A percentile compares a stretch with the other conserved stretches of the same genome.
Conservation (phyloP, 2,113 vertebrate genomes). For the Mohoua ochrocephala region DNA sequence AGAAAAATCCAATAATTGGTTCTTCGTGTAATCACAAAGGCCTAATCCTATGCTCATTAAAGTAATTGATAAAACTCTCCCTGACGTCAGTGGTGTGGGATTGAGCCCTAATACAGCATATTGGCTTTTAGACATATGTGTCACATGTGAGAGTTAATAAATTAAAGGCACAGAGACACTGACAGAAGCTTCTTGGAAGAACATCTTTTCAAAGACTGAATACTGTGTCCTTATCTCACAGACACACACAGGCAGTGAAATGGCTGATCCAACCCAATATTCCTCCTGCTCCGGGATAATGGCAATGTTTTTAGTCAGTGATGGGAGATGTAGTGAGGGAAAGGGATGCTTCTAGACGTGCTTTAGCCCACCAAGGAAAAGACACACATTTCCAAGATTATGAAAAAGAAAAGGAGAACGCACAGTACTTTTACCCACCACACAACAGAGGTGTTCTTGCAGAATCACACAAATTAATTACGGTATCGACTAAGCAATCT, state of each 20-base stretch:
- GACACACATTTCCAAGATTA: not conserved
- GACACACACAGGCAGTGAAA: constrained; percentile 24
- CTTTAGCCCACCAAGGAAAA: not conserved
- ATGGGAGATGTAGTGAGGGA: not conserved
- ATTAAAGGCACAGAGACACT: not conserved
- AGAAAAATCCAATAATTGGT: constrained; percentile 31
- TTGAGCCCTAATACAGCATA: not conserved
- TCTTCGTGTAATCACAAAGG: not conserved
- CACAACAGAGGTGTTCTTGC: not conserved
- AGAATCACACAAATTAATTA: not conserved
- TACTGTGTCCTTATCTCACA: constrained; percentile 33
- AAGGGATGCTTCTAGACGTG: not conserved
- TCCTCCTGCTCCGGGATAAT: not conserved
- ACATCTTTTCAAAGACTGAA: not conserved
- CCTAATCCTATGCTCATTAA: constrained; percentile 15
- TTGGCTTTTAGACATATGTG: not conserved
- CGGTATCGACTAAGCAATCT: not conserved
- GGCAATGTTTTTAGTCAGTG: not conserved
- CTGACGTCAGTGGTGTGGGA: constrained; percentile 4
- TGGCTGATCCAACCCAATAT: not conserved
- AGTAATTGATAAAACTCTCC: constrained; percentile 25
- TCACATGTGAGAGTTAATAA: not conserved
- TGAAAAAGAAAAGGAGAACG: not conserved
- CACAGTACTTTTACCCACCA: not conserved
- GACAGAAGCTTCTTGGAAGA: not conserved